Evolutionary conservation across 2,888 invertebrate species (phyloP).

Genomic region (Eristalis pertinax): DNA sequence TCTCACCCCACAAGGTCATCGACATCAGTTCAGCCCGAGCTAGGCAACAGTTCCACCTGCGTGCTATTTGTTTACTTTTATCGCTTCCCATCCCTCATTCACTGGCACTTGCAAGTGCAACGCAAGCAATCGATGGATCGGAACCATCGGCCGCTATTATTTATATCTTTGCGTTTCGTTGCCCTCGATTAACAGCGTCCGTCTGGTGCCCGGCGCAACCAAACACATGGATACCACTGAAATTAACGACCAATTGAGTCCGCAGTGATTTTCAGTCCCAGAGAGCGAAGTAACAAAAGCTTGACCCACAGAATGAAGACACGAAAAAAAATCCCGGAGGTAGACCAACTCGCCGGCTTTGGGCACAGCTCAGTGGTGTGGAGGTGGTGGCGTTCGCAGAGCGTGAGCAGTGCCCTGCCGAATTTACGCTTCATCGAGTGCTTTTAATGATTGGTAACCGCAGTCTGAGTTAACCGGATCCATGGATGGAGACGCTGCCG

Average conservation of each 20-base stretch:
- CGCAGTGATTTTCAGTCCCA: slow-evolving; percentile 28
- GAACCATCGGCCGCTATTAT: slow-evolving; percentile 24
- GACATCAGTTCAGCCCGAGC: neutral
- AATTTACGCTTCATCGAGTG: slow-evolving; percentile 56
- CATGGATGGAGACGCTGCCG: neutral
- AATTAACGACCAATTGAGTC: slow-evolving; percentile 62
- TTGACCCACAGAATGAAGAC: slow-evolving; percentile 7
- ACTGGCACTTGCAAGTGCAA: neutral
- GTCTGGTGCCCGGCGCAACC: neutral
- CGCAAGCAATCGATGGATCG: neutral
- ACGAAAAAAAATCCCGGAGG: slow-evolving; percentile 3
- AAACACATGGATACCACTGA: neutral
- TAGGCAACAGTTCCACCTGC: neutral
- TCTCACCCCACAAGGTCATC: neutral
- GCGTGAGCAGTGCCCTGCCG: neutral
- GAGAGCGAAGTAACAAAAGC: slow-evolving; percentile 16
- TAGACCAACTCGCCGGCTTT: neutral
- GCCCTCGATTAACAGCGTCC: slow-evolving; percentile 30
- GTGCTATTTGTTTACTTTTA: neutral
- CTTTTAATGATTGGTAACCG: slow-evolving; percentile 66
- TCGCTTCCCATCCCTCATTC: neutral
- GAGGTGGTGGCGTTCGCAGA: neutral
- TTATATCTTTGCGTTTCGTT: slow-evolving; percentile 43
- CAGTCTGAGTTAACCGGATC: slow-evolving; percentile 9
- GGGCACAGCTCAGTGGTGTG: neutral